Evolutionary conservation across 2,888 invertebrate species (phyloP), one percentile per base, ranked within the genome.

Genomic region (Dicyrtomina minuta): DNA sequence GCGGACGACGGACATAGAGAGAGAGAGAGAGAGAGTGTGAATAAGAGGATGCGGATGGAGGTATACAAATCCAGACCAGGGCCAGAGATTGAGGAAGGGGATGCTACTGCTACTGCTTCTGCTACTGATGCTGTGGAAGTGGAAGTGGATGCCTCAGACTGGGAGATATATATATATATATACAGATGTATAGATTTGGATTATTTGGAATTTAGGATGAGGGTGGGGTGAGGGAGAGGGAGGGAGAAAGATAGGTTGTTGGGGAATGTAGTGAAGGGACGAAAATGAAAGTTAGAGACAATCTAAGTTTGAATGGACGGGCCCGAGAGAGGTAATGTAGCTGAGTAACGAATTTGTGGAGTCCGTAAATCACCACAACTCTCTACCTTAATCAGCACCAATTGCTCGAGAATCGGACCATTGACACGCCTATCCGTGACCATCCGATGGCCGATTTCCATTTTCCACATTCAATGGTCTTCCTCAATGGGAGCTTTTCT

Each of bases 341-440:
- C 77, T 77, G 78, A 77, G 78, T 78, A 76, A 71, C 75, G 77
- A 77, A 76, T 77, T 77, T 73, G 72, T 74, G 55, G 69, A 73
- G 74, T 75, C 73, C 76, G 76, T 78, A 78, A 78, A 78, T 78
- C 78, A 78, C 78, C 58, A 56, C 70, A 70, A 76, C 72, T 76
- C 75, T 74, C 75, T 73, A 75, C 76, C 76, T 78, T 78, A 78
- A 78, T 78, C 78, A 78, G 78, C 76, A 74, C 73, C 77, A 78
- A 78, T 78, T 77, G 78, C 77, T 71, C 68, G 70, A 72, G 76
- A 77, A 78, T 77, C 74, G 75, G 75, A 69, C 75, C 75, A 77
- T 77, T 78, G 77, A 78, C 78, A 77, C 78, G 78, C 78, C 78
- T 77, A 68, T 76, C 73, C 61, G 68, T 74, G 72, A 75, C 74